Base-by-base conservation (phyloP, 2,797 vertebrate species). In the Myripristis murdjan region DNA sequence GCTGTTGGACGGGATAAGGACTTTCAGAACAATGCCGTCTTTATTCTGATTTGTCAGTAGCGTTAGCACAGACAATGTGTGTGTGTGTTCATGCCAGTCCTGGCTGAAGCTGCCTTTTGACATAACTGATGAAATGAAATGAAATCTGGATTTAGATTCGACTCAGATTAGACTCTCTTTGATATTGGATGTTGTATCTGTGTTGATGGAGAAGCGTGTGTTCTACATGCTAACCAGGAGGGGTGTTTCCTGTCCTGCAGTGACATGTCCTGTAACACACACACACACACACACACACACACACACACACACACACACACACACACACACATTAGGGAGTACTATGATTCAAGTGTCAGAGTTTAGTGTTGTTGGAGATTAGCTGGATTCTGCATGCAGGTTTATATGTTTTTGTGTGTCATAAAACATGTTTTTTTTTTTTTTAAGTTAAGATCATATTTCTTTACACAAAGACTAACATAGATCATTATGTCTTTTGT, bases 11-110 rank as follows among this genome's bases (percentile, higher is more conserved):
- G 9, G 74, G 59, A 82, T 65, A 44, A 83, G 63, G 83, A 41
- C 14, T 75, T 76, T 86, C 51, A 68, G 80, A 91, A 92, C 91
- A 93, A 87, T 88, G 77, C 72, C 6, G 81, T 77, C 89, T 93
- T 91, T 93, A 84, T 93, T 76, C n/a, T 67, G 62, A 84, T 90
- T 84, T 60, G 62, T 77, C 58, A 28, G 76, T 47, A 73, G 72
- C 53, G 64, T 68, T 71, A 62, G 58, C 49, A 41, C 10, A 43
- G 64, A 14, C 64, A 31, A 26, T 18, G 3, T 57, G 53, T 43
- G 48, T 20, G 31, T 26, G 14, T 16, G 14, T 35, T 31, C n/a
- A 20, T 20, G 44, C 44, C 26, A n/a, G 18, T 70, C 44, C 28
- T 24, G 23, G 55, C 8, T 28, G 15, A 66, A 51, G 47, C 41